A percentile compares a stretch with the other conserved stretches of the same genome.
These are phyloP conservation scores for Xiphophorus hellerii DNA, from an alignment of 2,113 vertebrate species.

Conservation along the genomic window DNA sequence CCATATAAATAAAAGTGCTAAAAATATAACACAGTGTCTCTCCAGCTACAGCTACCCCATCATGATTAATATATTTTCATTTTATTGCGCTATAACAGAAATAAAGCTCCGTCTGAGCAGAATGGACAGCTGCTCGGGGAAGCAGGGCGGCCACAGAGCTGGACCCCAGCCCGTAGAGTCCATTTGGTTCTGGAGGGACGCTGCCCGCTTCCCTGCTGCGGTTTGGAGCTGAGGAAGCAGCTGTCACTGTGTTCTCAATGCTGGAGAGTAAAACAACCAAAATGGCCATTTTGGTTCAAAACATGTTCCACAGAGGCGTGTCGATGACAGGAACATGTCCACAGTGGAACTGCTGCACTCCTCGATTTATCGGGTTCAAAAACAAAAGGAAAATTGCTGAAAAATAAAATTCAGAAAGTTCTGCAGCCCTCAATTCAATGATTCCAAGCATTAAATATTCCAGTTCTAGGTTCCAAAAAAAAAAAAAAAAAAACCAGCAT, in stretches of 20 bases:
- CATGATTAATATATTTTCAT: slow-evolving; percentile 19
- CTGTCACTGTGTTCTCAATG: slow-evolving; percentile 62
- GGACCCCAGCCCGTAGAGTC: slow-evolving; percentile 57
- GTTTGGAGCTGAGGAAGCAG: slow-evolving; percentile 71
- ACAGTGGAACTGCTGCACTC: background rate
- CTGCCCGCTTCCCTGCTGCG: slow-evolving; percentile 61
- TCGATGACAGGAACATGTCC: slow-evolving; percentile 9
- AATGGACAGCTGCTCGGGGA: slow-evolving; percentile 53
- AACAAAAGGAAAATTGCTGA: background rate
- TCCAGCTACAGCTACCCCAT: slow-evolving; percentile 17
- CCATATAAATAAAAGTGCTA: background rate
- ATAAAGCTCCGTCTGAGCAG: slow-evolving; percentile 35
- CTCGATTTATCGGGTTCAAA: background rate
- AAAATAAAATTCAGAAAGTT: background rate
- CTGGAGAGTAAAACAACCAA: slow-evolving; percentile 52
- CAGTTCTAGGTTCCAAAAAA: too few relatives aligned
- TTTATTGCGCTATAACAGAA: slow-evolving; percentile 1
- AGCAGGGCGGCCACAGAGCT: slow-evolving; percentile 37
- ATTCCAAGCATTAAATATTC: too few relatives aligned
- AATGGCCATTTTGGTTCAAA: slow-evolving; percentile 50
- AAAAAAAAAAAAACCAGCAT: too few relatives aligned
- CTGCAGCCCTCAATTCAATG: background rate
- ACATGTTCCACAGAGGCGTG: slow-evolving; percentile 23
- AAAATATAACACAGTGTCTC: background rate
- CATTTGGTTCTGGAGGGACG: slow-evolving; percentile 57